These are phyloP conservation scores for Spilosoma lubricipeda DNA, from an alignment of 2,888 invertebrate genomes.

Conservation along the genomic window DNA sequence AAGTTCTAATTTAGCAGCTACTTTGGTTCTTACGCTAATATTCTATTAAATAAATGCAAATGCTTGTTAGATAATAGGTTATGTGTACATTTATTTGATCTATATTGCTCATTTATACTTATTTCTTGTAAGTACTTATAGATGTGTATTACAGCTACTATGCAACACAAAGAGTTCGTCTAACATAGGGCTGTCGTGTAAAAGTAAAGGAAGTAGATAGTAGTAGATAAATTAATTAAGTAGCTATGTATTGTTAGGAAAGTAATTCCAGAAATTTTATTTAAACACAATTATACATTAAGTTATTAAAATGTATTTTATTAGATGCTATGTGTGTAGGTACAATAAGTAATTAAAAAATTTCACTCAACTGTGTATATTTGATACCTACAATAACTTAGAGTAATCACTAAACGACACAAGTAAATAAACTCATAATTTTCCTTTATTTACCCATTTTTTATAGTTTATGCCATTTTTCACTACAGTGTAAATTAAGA, in stretches of 20 bases:
- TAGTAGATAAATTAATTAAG: background rate
- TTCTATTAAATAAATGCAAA: background rate
- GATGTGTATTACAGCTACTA: slow-evolving; percentile 4
- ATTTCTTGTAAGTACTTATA: background rate
- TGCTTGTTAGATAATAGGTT: background rate
- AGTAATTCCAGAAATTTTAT: background rate
- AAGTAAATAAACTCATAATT: too few species aligned
- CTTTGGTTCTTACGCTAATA: background rate
- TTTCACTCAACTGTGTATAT: background rate
- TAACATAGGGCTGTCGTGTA: slow-evolving; percentile 2
- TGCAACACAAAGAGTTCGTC: background rate
- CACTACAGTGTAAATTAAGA: background rate
- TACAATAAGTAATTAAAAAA: background rate
- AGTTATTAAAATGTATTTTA: too few species aligned
- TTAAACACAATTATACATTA: too few species aligned
- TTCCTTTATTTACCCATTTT: background rate
- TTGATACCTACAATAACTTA: background rate
- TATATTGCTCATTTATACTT: background rate
- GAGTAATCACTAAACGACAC: background rate
- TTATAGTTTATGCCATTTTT: background rate
- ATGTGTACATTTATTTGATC: background rate
- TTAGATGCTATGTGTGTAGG: too few species aligned
- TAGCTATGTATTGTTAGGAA: background rate
- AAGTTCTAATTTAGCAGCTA: background rate
- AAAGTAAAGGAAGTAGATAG: background rate